Base-by-base conservation (phyloP, 2,797 vertebrate species). In the Phoebastria nigripes region DNA sequence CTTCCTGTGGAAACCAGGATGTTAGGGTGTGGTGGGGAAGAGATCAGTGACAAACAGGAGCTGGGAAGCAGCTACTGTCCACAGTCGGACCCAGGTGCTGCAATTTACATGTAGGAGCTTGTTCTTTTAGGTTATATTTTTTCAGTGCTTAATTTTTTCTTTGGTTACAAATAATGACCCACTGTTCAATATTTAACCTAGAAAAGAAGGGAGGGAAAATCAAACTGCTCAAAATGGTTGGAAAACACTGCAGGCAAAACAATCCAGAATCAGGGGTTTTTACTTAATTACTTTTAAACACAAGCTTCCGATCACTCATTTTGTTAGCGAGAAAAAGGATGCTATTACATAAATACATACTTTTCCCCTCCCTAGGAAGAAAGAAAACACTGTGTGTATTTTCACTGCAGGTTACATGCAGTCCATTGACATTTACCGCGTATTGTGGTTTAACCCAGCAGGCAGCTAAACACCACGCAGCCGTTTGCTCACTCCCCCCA, bases 381-480 rank as follows among this genome's bases (percentile, higher is more conserved):
- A 79, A 41, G 35, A 6, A 55, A 79, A 26, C 16, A 13, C 29
- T 25, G 4, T 4, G 24, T 35, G 22, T 37, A 21, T 58, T 73
- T 82, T 61, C 21, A 35, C 35, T 2, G 3, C 44, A 6, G 11
- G 12, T 69, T 54, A 35, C 15, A 8, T 0, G 1, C 5, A 24
- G 17, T 24, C 21, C 46, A 6, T 19, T 3, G 1, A 6, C 0
- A 0, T 44, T 83, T 67, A 29, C 11, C 7, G 35, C 39, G 35
- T 44, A 9, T 44, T 44, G 44, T 19, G 44, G 19, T 20, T 44
- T 44, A 44, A 19, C 44, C 18, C 4, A 4, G 9, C 44, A 44
- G 44, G 44, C 44, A 44, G 44, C 44, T 20, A 44, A 44, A 44
- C 44, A 44, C 44, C 44, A 10, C 44, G 19, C 44, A 44, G 44